Conservation (phyloP, 2,113 vertebrate genomes). For the Syngnathus floridae region DNA sequence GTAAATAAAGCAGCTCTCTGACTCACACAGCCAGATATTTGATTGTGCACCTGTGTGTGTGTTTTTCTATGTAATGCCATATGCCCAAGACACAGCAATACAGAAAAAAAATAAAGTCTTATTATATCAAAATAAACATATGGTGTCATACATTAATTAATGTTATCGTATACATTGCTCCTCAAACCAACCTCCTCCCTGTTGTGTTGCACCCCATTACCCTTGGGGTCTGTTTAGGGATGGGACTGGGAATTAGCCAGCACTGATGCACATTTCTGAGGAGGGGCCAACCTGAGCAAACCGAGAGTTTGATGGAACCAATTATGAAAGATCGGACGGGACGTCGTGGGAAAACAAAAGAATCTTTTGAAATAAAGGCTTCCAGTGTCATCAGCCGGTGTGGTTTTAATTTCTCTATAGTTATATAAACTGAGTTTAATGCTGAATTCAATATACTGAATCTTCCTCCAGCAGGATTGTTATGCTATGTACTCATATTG, state of each 20-base stretch:
- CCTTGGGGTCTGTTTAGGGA: neutral
- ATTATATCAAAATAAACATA: neutral
- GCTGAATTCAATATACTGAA: neutral
- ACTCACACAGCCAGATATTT: constrained; percentile 11
- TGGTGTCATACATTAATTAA: neutral
- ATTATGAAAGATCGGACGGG: too few relatives aligned
- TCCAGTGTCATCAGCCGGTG: too few relatives aligned
- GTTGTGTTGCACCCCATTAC: neutral
- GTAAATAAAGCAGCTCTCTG: constrained; percentile 38
- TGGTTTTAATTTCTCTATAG: too few relatives aligned
- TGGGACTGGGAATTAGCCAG: neutral
- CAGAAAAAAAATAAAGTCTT: too few relatives aligned
- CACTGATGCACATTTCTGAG: too few relatives aligned
- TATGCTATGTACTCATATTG: neutral
- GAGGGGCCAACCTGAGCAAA: too few relatives aligned
- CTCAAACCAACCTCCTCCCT: neutral
- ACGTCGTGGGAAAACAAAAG: too few relatives aligned
- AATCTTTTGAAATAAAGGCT: too few relatives aligned
- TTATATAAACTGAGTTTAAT: too few relatives aligned
- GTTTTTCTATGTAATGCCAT: neutral
- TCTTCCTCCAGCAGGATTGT: neutral
- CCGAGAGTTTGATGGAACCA: too few relatives aligned
- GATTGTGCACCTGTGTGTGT: neutral
- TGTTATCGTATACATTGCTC: neutral
- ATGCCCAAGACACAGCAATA: too few relatives aligned